A percentile compares a stretch with the other conserved stretches of the same genome.
phyloP scores from a whole-genome alignment of 2,888 invertebrate genomes.

The Eucera pruinosa region DNA sequence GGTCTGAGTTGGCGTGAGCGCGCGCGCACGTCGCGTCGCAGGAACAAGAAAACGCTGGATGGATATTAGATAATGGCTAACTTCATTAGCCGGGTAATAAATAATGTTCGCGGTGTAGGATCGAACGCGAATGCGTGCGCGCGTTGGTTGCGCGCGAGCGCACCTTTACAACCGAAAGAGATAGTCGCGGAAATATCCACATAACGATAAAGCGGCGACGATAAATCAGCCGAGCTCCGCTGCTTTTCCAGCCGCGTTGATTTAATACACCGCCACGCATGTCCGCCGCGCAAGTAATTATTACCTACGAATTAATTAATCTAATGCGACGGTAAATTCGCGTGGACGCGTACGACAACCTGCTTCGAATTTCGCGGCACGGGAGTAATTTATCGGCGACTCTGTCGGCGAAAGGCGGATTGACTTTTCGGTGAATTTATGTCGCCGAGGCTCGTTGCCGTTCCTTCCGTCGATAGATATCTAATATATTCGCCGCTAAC shows the following conservation, averaged over 20 bases:
- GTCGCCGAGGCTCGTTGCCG: not conserved
- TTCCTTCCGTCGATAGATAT: constrained; percentile 31
- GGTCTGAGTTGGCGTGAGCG: not conserved
- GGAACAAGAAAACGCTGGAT: constrained; percentile 48
- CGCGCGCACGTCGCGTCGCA: constrained; percentile 14
- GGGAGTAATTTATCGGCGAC: constrained; percentile 40
- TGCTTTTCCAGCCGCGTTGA: constrained; percentile 52
- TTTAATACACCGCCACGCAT: constrained; percentile 41
- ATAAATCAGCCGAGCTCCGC: constrained; percentile 60
- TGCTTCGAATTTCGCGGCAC: constrained; percentile 35
- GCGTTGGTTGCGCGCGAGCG: not conserved
- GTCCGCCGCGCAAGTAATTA: constrained; percentile 46
- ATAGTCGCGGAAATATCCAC: constrained; percentile 60
- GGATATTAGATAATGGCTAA: constrained; percentile 69
- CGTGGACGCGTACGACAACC: constrained; percentile 36
- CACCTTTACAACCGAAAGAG: constrained; percentile 49
- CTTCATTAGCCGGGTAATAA: constrained; percentile 68
- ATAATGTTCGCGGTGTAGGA: constrained; percentile 56
- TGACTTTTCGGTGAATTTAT: constrained; percentile 50
- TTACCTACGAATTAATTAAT: constrained; percentile 59
- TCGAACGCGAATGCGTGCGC: constrained; percentile 25
- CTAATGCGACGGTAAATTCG: constrained; percentile 48
- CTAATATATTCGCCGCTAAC: constrained; percentile 45
- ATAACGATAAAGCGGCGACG: constrained; percentile 58
- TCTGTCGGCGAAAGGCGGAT: constrained; percentile 26